Base-by-base conservation (phyloP, 30 jellyfish, hydroid and myxozoan species). In the Rhopilema esculentum region DNA sequence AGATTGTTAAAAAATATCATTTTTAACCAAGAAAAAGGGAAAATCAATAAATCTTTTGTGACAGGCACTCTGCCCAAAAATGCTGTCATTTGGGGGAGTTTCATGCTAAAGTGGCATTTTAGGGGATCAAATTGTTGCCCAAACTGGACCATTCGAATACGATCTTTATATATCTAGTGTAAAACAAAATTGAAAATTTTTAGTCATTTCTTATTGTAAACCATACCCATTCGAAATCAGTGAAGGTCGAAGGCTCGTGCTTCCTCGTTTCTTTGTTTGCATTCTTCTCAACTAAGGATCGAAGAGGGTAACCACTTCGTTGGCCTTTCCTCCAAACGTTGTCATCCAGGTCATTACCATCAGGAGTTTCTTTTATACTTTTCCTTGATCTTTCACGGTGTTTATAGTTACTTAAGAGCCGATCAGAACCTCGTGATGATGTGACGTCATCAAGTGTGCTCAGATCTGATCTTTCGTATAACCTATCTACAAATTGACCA, bases 191-290 rank as follows among this genome's bases (percentile, higher is more conserved):
- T n/a, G n/a, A n/a, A n/a, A n/a, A n/a, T n/a, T n/a, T n/a, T n/a
- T n/a, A n/a, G n/a, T n/a, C n/a, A n/a, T n/a, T n/a, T n/a, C n/a
- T n/a, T n/a, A n/a, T n/a, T 69, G 24, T n/a, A 28, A 63, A 2
- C 63, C 90, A 16, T 48, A 66, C 90, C 90, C 82, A 80, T 21
- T 66, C 50, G 68, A 66, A 80, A 25, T 51, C 82, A 30, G 82
- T 16, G 18, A 27, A 28, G 22, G 22, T 68, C 32, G 29, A 25
- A 6, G 70, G n/a, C 21, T 80, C 82, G 12, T 49, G 65, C 40
- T 24, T 80, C 16, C 61, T 51, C 22, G 27, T 61, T n/a, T 79
- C 69, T 7, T 15, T 8, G 0, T 22, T 21, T 8, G 22, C 12
- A 21, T 80, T 80, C 22, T 49, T 22, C 67, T 80, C 90, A 33